These are phyloP conservation scores for Salvelinus sp. DNA, from an alignment of 2,113 vertebrate genomes.

Conservation along the genomic window DNA sequence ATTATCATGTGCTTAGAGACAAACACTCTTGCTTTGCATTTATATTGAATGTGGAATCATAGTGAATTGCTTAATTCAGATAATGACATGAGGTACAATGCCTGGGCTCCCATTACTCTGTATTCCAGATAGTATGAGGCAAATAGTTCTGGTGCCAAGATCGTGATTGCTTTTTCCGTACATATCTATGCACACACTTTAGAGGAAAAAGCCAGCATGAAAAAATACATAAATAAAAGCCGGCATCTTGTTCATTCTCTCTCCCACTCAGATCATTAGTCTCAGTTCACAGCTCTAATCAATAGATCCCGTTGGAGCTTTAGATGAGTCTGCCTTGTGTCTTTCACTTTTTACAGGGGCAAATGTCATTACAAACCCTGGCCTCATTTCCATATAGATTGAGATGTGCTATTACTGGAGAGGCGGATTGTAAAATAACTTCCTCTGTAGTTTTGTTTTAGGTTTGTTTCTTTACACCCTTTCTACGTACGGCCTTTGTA, in stretches of 20 bases:
- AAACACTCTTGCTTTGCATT: not conserved
- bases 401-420: slow-evolving; percentile 3
- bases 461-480: not conserved
- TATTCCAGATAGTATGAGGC: not conserved
- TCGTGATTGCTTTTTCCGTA: not conserved
- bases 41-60: not conserved
- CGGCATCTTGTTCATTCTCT: not conserved
- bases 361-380: slow-evolving; percentile 1
- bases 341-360: slow-evolving; percentile 1
- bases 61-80: not conserved
- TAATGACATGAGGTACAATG: not conserved
- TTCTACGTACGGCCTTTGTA: not conserved
- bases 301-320: slow-evolving; percentile 12
- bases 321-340: slow-evolving; percentile 18
- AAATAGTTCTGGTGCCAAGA: not conserved
- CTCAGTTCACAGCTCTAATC: slow-evolving; percentile 37
- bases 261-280: slow-evolving; percentile 26
- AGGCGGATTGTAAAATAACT: slow-evolving; percentile 17
- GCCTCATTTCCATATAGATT: slow-evolving; percentile 25
- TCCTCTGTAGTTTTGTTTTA: not conserved
- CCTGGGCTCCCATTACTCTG: not conserved
- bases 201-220: not conserved
- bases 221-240: too few species aligned
- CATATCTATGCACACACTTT: not conserved
- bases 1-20: not conserved